Evolutionary conservation across 2,797 vertebrate species (phyloP).

Genomic region (Xenops minutus): DNA sequence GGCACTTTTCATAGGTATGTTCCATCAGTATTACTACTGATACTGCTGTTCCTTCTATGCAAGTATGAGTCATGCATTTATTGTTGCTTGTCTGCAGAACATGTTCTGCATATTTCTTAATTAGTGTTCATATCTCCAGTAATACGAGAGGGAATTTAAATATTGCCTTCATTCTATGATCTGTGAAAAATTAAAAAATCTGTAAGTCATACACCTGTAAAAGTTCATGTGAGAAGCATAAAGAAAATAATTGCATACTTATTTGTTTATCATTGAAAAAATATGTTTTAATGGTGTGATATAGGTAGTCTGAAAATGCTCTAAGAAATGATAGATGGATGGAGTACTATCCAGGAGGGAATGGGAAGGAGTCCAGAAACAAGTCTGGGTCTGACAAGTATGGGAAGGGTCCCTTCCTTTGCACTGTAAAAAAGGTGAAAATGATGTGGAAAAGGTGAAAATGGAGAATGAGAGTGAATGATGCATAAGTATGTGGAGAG

Average conservation of each 20-base stretch:
- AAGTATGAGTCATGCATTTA: background rate
- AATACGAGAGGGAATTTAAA: background rate
- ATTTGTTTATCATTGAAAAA: background rate
- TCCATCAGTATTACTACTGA: background rate
- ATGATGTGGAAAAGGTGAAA: background rate
- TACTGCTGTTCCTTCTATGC: background rate
- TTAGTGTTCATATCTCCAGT: background rate
- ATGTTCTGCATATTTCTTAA: background rate
- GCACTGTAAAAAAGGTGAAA: background rate
- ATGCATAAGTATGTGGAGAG: background rate
- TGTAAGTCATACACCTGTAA: background rate
- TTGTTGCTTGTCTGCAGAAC: background rate
- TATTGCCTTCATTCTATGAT: background rate
- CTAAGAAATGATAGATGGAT: background rate
- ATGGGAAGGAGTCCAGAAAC: background rate
- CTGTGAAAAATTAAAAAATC: background rate
- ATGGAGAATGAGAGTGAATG: background rate
- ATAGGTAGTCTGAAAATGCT: background rate
- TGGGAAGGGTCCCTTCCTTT: background rate
- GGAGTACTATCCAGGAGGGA: background rate
- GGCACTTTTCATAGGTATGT: background rate
- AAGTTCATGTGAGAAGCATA: background rate
- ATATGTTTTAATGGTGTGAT: background rate
- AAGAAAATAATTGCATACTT: background rate
- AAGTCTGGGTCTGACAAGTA: background rate